Evolutionary conservation across 2,113 vertebrate species (phyloP).

Genomic region (Prochilodus magdalenae): DNA sequence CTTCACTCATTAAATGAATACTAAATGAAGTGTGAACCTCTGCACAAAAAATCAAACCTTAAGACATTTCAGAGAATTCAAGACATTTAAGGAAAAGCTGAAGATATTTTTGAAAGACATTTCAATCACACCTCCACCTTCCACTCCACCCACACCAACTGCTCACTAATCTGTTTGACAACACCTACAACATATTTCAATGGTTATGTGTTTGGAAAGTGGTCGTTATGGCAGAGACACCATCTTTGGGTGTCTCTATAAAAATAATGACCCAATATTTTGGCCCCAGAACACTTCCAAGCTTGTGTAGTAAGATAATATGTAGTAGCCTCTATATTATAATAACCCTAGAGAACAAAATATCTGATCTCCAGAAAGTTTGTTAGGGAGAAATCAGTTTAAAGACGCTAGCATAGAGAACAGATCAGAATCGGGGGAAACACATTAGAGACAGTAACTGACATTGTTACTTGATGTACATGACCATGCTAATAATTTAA

Average conservation of each 20-base stretch:
- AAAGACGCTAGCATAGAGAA: background rate
- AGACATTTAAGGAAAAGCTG: background rate
- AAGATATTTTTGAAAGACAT: background rate
- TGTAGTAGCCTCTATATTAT: background rate
- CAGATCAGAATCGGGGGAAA: background rate
- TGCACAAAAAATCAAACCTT: background rate
- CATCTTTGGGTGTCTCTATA: background rate
- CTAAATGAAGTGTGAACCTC: background rate
- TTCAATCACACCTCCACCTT: no score
- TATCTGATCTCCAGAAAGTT: background rate
- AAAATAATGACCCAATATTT: background rate
- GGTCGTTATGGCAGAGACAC: background rate
- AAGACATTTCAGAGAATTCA: background rate
- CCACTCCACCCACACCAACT: background rate
- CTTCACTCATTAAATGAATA: conserved; percentile 10
- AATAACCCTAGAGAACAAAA: background rate
- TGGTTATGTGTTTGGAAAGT: background rate
- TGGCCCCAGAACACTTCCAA: background rate
- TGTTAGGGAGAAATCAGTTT: background rate
- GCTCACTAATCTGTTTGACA: background rate
- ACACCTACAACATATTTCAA: background rate
- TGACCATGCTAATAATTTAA: conserved; percentile 15
- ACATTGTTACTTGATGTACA: background rate
- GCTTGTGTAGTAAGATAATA: background rate
- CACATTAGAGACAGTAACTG: background rate